Conservation (phyloP, 2,888 invertebrate species). For the Drosophila falleni region DNA sequence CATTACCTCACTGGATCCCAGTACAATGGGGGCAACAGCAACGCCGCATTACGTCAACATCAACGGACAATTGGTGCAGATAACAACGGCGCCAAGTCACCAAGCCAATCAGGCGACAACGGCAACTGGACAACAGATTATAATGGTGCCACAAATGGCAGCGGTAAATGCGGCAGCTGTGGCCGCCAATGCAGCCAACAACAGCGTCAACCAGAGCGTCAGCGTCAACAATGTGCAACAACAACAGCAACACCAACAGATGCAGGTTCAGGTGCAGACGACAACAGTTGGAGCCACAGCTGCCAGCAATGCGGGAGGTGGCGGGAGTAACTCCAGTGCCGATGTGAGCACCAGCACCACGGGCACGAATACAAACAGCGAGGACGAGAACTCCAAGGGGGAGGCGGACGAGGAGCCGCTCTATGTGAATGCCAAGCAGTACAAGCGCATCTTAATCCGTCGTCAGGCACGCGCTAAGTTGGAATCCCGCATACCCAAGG, state of each 20-base stretch:
- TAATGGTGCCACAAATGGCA: slow-evolving; percentile 81
- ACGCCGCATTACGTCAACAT: slow-evolving; percentile 88
- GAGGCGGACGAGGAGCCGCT: slow-evolving; percentile 95
- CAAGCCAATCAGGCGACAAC: slow-evolving; percentile 68
- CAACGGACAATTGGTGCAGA: slow-evolving; percentile 85
- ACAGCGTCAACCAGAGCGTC: slow-evolving; percentile 23
- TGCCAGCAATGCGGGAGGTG: slow-evolving; percentile 19
- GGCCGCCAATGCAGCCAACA: slow-evolving; percentile 47
- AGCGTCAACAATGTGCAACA: slow-evolving; percentile 41
- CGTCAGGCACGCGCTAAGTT: slow-evolving; percentile 97
- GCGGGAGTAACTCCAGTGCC: slow-evolving; percentile 46
- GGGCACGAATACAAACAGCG: slow-evolving; percentile 70
- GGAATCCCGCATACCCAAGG: slow-evolving; percentile 98
- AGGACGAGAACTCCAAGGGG: slow-evolving; percentile 76
- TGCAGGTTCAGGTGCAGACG: slow-evolving; percentile 30
- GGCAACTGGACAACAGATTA: slow-evolving; percentile 76
- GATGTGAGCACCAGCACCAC: slow-evolving; percentile 70
- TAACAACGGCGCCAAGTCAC: slow-evolving; percentile 72
- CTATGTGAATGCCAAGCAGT: slow-evolving; percentile 99
- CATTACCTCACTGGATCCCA: slow-evolving; percentile 64
- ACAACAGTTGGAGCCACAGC: slow-evolving; percentile 13
- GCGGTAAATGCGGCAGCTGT: slow-evolving; percentile 66
- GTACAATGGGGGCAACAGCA: slow-evolving; percentile 48
- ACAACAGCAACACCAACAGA: slow-evolving; percentile 20
- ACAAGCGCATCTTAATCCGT: slow-evolving; percentile 97